phyloP scores from a whole-genome alignment of 2,888 invertebrate genomes.

The Rosalia funebris region DNA sequence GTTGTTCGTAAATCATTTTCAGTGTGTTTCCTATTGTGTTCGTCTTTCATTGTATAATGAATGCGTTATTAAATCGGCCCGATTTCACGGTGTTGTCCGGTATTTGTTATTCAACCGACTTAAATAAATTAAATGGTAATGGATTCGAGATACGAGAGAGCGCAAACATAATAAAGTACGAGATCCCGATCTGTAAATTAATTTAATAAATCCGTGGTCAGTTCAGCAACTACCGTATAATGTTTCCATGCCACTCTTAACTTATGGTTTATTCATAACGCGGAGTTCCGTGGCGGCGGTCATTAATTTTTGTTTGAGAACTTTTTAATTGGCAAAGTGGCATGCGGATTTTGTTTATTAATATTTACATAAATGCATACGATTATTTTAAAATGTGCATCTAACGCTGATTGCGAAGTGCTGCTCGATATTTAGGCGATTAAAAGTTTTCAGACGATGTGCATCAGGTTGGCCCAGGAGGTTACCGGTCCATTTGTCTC shows the following conservation, averaged over 20 bases:
- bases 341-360: slow-evolving; percentile 22
- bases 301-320: slow-evolving; percentile 20
- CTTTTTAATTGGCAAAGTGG: slow-evolving; percentile 25
- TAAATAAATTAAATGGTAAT: slow-evolving; percentile 28
- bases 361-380: slow-evolving; percentile 27
- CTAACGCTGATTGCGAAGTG: slow-evolving; percentile 6
- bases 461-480: slow-evolving; percentile 5
- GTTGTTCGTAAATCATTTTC: slow-evolving; percentile 40
- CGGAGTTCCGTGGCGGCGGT: not conserved
- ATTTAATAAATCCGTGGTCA: slow-evolving; percentile 28
- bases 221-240: slow-evolving; percentile 40
- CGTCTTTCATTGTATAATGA: slow-evolving; percentile 44
- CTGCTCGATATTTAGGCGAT: slow-evolving; percentile 23
- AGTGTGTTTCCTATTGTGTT: slow-evolving; percentile 40
- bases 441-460: slow-evolving; percentile 22
- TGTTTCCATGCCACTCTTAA: slow-evolving; percentile 39
- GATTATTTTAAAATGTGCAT: slow-evolving; percentile 19
- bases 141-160: slow-evolving; percentile 24
- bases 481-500: no score
- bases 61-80: slow-evolving; percentile 46
- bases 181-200: slow-evolving; percentile 39
- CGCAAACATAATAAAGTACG: slow-evolving; percentile 39
- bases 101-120: slow-evolving; percentile 40
- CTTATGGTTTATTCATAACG: slow-evolving; percentile 41
- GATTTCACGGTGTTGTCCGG: slow-evolving; percentile 47